Conservation (phyloP, 2,888 invertebrate genomes). For the Parnassius smintheus region DNA sequence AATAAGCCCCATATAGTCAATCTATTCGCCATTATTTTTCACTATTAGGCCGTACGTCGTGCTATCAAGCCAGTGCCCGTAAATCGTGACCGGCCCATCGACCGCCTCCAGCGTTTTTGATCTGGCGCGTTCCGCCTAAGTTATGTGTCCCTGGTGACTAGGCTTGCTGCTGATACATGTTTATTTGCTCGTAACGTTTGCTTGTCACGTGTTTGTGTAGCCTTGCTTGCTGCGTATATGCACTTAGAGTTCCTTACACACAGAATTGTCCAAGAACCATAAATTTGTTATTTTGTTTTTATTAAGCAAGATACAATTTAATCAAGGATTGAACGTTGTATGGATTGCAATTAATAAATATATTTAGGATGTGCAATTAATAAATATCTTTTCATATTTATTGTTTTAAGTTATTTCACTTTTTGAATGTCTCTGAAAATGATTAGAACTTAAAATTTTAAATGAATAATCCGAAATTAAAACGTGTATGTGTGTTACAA, state of each 20-base stretch:
- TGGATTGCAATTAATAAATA: no score
- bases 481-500: no score
- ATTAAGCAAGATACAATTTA: no score
- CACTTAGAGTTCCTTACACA: not conserved
- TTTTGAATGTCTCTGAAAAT: no score
- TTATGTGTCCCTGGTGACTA: constrained; percentile 69
- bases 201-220: constrained; percentile 15
- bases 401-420: no score
- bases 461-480: no score
- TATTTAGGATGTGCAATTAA: no score
- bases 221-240: not conserved
- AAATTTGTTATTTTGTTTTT: not conserved
- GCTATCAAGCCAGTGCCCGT: constrained; percentile 42
- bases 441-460: no score
- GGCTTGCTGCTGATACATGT: constrained; percentile 39
- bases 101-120: constrained; percentile 62
- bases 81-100: constrained; percentile 59
- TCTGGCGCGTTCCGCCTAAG: constrained; percentile 65
- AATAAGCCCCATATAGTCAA: constrained; percentile 46
- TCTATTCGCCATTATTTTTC: constrained; percentile 62
- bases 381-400: no score
- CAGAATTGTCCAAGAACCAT: constrained; percentile 2
- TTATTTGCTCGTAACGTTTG: constrained; percentile 32
- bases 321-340: no score
- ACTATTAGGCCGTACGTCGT: constrained; percentile 48